Percentiles rank a stretch among this genome's conserved stretches.
phyloP scores from a whole-genome alignment of 2,797 vertebrate species.

The Amblyopsis hoosieri region DNA sequence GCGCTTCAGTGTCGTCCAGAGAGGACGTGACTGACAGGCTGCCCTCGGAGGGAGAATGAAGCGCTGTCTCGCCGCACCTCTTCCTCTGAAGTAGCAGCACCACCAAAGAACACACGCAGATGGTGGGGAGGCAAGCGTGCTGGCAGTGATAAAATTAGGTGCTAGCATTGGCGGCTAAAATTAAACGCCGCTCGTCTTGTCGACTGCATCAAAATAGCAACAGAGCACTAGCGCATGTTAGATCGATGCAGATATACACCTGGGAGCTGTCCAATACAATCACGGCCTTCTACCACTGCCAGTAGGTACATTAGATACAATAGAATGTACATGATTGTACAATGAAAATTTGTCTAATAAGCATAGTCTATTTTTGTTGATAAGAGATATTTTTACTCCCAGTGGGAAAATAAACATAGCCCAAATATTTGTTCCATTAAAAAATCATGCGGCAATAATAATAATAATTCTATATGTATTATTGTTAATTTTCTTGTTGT shows the following conservation, averaged over 20 bases:
- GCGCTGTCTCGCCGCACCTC: constrained; percentile 25
- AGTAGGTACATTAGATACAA: not conserved
- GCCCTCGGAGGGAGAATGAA: constrained; percentile 44
- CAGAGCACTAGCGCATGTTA: not conserved
- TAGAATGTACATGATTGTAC: not conserved
- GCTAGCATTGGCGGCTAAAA: constrained; percentile 51
- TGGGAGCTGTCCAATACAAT: no score
- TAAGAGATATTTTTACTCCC: no score
- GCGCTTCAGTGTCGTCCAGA: constrained; percentile 30
- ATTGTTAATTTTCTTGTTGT: no score
- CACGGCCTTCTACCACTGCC: no score
- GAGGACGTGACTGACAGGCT: constrained; percentile 53
- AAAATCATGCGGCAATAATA: not conserved
- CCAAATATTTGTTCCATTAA: not conserved
- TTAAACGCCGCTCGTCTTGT: constrained; percentile 56
- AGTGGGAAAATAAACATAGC: no score
- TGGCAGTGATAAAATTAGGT: not conserved
- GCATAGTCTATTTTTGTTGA: no score
- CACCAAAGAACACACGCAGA: constrained; percentile 51
- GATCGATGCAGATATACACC: no score
- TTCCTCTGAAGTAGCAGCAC: constrained; percentile 50
- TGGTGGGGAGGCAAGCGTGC: constrained; percentile 42
- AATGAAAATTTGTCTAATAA: no score
- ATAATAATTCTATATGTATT: no score
- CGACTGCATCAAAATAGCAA: constrained; percentile 16